Conservation (phyloP, 2,888 invertebrate genomes). For the Danaus chrysippus region DNA sequence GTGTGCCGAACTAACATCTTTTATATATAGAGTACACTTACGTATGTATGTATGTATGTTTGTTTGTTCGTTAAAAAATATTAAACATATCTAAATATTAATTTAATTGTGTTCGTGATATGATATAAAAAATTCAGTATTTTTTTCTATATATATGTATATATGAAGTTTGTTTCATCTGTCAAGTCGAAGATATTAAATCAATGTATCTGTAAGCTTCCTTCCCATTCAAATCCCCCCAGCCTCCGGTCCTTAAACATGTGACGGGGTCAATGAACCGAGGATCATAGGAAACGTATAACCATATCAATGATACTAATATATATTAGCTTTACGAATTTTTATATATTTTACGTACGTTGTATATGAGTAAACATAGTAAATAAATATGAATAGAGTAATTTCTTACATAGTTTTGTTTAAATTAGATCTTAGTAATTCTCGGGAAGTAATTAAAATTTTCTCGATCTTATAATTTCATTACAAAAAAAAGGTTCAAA, state of each 20-base stretch:
- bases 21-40: constrained; percentile 45
- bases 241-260: constrained; percentile 40
- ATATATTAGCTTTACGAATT: background rate
- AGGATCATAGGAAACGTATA: constrained; percentile 20
- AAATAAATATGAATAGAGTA: too few species aligned
- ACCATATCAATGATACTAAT: constrained; percentile 2
- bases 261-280: constrained; percentile 54
- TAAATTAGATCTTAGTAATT: too few species aligned
- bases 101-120: background rate
- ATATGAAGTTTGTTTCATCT: constrained; percentile 7
- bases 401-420: too few species aligned
- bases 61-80: constrained; percentile 26
- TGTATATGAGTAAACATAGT: too few species aligned
- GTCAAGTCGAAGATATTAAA: constrained; percentile 32
- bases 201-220: constrained; percentile 36
- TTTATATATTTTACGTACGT: too few species aligned
- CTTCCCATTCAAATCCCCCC: constrained; percentile 44
- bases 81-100: constrained; percentile 25
- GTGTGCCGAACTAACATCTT: constrained; percentile 34
- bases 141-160: too few species aligned
- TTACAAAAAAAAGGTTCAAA: too few species aligned
- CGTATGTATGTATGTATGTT: constrained; percentile 40
- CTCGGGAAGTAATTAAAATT: too few species aligned
- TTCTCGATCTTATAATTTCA: too few species aligned
- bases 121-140: too few species aligned